Evolutionary conservation across 2,888 invertebrate genomes (phyloP), one percentile per base, ranked within the genome.

Genomic region (Beris morrisii): DNA sequence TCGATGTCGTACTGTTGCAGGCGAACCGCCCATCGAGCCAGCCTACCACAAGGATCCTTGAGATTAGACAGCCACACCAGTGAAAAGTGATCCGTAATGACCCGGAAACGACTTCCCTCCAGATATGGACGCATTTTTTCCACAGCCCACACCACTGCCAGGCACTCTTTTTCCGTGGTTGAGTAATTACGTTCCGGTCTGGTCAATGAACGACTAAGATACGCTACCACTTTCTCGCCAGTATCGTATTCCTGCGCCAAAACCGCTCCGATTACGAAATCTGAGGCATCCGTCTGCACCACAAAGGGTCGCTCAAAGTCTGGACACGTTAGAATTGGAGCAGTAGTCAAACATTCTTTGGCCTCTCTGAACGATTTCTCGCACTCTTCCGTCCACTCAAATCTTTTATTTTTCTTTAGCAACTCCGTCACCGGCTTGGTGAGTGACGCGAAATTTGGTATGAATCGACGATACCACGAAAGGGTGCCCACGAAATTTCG

Each of bases 181-280:
- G 22, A 22, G 22, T 22, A 22, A 3, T 22, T 22, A 22, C 22
- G 11, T 38, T 65, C 57, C 11, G 46, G 30, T 5, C 15, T 52
- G 28, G 52, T 57, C 5, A 65, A 22, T 5, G 56, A 55, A 5
- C 56, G 38, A 22, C 56, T 56, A 12, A 55, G 45, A 38, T 71
- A 71, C 3, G 65, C 65, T 6, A 72, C 67, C 2, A 71, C 67
- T 22, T 59, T 44, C 38, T 72, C 72, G 15, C 57, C 43, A 0
- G 68, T 61, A 0, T 69, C 48, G 5, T 66, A 66, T 6, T 5
- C 12, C 15, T 65, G 57, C 5, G 28, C 22, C 5, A 65, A 13
- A 12, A 58, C 57, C 13, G 59, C 66, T 5, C 59, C 59, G 15
- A 52, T 4, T 9, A 59, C 59, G 15, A 53, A 28, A 28, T 53